Base-by-base conservation (phyloP, 2,797 vertebrate genomes). In the Platalea minor region DNA sequence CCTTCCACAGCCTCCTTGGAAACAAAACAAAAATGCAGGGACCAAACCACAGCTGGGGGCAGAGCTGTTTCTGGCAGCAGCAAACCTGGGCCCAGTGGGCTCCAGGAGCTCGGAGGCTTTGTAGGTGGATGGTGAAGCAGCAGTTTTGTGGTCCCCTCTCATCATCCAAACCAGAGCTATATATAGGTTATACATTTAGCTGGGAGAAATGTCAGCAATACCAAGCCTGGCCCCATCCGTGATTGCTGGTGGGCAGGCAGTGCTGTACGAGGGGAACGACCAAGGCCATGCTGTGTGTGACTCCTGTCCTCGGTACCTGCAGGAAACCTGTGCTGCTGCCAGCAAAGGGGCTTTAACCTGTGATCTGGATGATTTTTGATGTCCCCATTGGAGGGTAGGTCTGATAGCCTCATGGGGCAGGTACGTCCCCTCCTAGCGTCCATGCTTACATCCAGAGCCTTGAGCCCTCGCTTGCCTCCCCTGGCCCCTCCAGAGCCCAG, bases 181-280 rank as follows among this genome's bases (percentile, higher is more conserved):
- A 3, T 29, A 24, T 17, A 37, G 15, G 26, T 73, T 84, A 5
- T 6, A 7, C 9, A 5, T 67, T 43, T 24, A 39, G 21, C 60
- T 61, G 68, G 67, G 41, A 39, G 51, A 24, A 53, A 7, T 7
- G 45, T 4, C n/a, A 46, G 37, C 20, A 48, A 43, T 7, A 11
- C 41, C 5, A 39, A 91, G 21, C 26, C 17, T 14, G 19, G 20
- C 5, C 7, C 31, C 13, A 5, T 18, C 23, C 5, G 1, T 46
- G 53, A 19, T 24, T 13, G 2, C 56, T 54, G 53, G 15, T 63
- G 64, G 68, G 8, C 29, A 33, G 68, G 41, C 29, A 41, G 61
- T n/a, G 54, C 60, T 28, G 6, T 3, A 3, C 0, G 0, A 69
- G 51, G 59, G 15, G 33, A 72, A 26, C 0, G 7, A 51, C 41